phyloP scores from a whole-genome alignment of 2,797 vertebrate genomes.

The Sebastes cheni region DNA sequence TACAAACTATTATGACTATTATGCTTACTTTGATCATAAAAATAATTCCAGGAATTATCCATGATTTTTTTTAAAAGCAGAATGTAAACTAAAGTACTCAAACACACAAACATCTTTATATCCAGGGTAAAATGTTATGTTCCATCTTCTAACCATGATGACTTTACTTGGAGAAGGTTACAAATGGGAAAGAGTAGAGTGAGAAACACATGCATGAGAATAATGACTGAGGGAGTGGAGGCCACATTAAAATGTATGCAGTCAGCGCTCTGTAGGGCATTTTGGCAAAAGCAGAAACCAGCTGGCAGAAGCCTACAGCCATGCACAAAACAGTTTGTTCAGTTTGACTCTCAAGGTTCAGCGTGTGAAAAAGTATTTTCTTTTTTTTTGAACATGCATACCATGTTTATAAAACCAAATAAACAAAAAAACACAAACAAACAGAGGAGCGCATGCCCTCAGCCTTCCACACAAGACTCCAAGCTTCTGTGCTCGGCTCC shows the following conservation, averaged over 20 bases:
- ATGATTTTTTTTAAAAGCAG: not conserved
- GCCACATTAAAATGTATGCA: not conserved
- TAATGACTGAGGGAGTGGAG: not conserved
- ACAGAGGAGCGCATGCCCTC: not conserved
- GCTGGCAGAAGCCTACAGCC: slow-evolving; percentile 29
- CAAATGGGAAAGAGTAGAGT: not conserved
- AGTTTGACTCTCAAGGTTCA: slow-evolving; percentile 7
- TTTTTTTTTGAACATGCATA: not conserved
- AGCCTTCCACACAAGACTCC: not conserved
- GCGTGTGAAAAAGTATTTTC: not conserved
- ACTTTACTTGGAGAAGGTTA: not conserved
- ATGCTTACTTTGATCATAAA: not conserved
- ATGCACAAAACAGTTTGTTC: slow-evolving; percentile 15
- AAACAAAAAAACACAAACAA: not conserved
- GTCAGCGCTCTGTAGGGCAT: not conserved
- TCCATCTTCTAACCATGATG: too few relatives aligned
- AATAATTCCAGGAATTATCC: not conserved
- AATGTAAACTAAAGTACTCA: not conserved
- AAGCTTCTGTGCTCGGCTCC: not conserved
- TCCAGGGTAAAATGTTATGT: not conserved
- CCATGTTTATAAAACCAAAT: not conserved
- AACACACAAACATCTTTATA: not conserved
- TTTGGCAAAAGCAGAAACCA: slow-evolving; percentile 12
- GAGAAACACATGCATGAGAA: not conserved
- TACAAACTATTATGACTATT: not conserved